Base-by-base conservation (phyloP, 2,888 invertebrate genomes). In the Cancer borealis region DNA sequence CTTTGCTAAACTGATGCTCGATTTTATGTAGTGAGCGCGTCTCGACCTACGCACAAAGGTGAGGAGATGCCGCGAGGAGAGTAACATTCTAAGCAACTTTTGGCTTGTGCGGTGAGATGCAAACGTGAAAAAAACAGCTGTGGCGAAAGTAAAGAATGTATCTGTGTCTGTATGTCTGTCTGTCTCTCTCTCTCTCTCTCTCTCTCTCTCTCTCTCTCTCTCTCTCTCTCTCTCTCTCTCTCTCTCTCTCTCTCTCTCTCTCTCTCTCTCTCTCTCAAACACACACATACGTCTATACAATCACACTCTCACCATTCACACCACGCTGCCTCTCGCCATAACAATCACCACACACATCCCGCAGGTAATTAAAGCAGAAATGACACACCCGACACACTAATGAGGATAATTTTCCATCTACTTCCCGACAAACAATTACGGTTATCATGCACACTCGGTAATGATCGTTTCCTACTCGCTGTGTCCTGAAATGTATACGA, bases 401-500 rank as follows among this genome's bases (percentile, higher is more conserved):
- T 79, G 79, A 79, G 79, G 79, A 10, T 30, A 79, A 79, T 79
- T 79, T 30, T 79, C 79, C 30, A 79, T 79, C 26, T 79, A 26
- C 79, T 79, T 79, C 79, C 79, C 79, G 79, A 30, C 79, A 79
- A 79, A 79, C 79, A 79, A 79, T 79, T 79, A 79, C 26, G 79
- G 79, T 30, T 30, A 79, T 79, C 79, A 79, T 79, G 79, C 79
- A 79, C 79, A 10, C 79, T 30, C 30, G 30, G 30, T 79, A 79
- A 79, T 79, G 79, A 79, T 30, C 79, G 10, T 14, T 79, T 79
- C 79, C 79, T 79, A 6, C 79, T 30, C 30, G 79, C 30, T 79
- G 26, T 12, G 10, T 14, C 30, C 14, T 8, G 30, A 30, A 79
- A 79, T 30, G 79, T 79, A 79, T 30, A 79, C 79, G 79, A 79